Evolutionary conservation across 2,113 vertebrate genomes (phyloP), one percentile per base, ranked within the genome.

Genomic region (Siniperca chuatsi): DNA sequence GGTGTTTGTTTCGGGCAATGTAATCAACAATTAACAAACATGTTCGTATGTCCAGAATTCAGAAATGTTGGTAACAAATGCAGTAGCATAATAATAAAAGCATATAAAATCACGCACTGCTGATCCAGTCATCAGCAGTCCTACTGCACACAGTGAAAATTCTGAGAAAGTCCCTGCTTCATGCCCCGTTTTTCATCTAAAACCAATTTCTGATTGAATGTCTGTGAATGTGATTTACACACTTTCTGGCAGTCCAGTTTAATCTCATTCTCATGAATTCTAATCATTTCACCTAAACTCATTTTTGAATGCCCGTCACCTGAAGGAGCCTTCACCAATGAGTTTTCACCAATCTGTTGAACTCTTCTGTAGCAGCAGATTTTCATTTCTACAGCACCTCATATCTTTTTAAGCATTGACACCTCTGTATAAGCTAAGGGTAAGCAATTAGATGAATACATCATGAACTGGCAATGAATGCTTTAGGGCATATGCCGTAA

Each of bases 201-300:
- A 72, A 25, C 29, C 68, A 40, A 9, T 80, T 21, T 62, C 46
- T 35, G 67, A 42, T 52, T 40, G 46, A 70, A 61, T 13, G 52
- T 40, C 55, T 20, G 0, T 48, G 67, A 21, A 25, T 25, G 44
- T 71, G 76, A 57, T 58, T 78, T 33, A 54, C 21, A 25, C 33
- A 3, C 48, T 40, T 13, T 29, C 15, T 29, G 62, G 7, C 23
- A 13, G 18, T 7, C 18, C 8, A 23, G 16, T 44, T 67, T 44
- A 55, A 78, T 78, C 50, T 44, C 10, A 13, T 10, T 12, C 54
- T 48, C 37, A 44, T 55, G 50, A 78, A 68, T 46, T 68, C 75
- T 44, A 11, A 78, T 44, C 50, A 23, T 25, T 55, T 46, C 64
- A 33, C 0, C 50, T 20, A 16, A 42, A 46, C n/a, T 7, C 52